Conservation (phyloP, 2,797 vertebrate species). For the Enteromius fasciolatus region DNA sequence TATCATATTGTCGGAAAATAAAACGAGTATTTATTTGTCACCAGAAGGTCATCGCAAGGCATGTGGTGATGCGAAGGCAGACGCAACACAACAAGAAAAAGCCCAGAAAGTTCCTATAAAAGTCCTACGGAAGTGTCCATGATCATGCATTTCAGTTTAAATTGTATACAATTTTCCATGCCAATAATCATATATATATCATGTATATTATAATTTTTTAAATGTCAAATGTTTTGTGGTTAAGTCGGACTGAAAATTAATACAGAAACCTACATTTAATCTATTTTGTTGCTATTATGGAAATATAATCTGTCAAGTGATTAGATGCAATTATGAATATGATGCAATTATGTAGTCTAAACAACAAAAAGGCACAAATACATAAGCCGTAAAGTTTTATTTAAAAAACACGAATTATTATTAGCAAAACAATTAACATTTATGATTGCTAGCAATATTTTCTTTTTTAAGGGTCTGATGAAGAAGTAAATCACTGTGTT, state of each 20-base stretch:
- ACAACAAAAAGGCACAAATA: background rate
- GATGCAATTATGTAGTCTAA: background rate
- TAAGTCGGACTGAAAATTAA: too few relatives aligned
- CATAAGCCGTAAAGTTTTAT: background rate
- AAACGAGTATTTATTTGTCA: background rate
- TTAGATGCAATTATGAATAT: background rate
- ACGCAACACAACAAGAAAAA: background rate
- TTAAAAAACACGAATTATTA: background rate
- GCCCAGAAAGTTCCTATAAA: conserved; percentile 7
- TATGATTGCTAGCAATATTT: background rate
- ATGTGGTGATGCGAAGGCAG: conserved; percentile 7
- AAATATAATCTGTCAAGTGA: background rate
- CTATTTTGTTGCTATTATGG: too few relatives aligned
- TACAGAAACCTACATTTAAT: too few relatives aligned
- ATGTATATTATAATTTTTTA: background rate
- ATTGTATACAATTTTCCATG: background rate
- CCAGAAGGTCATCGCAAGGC: conserved; percentile 23
- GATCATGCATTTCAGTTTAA: background rate
- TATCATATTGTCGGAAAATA: background rate
- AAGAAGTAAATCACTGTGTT: background rate
- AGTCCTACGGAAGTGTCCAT: conserved; percentile 34
- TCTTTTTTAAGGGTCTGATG: background rate
- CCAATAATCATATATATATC: too few relatives aligned
- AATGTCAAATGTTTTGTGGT: too few relatives aligned
- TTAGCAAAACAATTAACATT: background rate